These are phyloP conservation scores for Heliothis virescens DNA, from an alignment of 1,140 invertebrate genomes.

Conservation along the genomic window DNA sequence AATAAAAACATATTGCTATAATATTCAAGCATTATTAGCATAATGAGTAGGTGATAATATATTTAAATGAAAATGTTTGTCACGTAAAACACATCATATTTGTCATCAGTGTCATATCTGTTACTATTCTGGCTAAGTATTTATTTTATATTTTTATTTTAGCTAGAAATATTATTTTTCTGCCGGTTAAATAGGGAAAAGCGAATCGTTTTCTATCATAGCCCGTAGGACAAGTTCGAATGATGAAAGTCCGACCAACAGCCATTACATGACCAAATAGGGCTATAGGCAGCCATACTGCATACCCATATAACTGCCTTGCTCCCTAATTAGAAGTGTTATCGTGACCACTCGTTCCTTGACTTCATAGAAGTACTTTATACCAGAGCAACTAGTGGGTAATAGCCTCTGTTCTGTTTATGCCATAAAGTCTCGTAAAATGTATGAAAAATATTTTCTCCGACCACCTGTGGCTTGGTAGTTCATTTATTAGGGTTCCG, in stretches of 20 bases:
- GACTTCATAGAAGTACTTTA: not conserved
- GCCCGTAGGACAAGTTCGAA: too few species aligned
- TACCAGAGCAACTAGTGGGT: not conserved
- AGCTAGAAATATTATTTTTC: too few species aligned
- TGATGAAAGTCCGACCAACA: too few species aligned
- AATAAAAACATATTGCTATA: not conserved
- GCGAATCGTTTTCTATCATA: too few species aligned
- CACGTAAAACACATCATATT: not conserved
- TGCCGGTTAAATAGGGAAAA: too few species aligned
- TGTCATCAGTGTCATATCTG: not conserved
- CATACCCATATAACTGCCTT: not conserved
- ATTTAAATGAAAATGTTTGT: not conserved
- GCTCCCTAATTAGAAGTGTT: not conserved
- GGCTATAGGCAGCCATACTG: not conserved
- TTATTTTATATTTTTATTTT: too few species aligned
- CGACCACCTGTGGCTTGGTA: slow-evolving; percentile 18
- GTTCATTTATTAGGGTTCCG: not conserved
- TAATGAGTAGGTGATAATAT: not conserved
- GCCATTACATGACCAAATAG: too few species aligned
- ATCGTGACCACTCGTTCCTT: not conserved
- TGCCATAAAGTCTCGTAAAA: slow-evolving; percentile 18
- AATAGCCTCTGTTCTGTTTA: slow-evolving; percentile 21
- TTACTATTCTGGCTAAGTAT: too few species aligned
- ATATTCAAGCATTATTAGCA: not conserved
- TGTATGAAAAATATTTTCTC: slow-evolving; percentile 21